A percentile compares a stretch with the other conserved stretches of the same genome.
Evolutionary conservation across 2,113 vertebrate species (phyloP).

Genomic region (Plecotus auritus): DNA sequence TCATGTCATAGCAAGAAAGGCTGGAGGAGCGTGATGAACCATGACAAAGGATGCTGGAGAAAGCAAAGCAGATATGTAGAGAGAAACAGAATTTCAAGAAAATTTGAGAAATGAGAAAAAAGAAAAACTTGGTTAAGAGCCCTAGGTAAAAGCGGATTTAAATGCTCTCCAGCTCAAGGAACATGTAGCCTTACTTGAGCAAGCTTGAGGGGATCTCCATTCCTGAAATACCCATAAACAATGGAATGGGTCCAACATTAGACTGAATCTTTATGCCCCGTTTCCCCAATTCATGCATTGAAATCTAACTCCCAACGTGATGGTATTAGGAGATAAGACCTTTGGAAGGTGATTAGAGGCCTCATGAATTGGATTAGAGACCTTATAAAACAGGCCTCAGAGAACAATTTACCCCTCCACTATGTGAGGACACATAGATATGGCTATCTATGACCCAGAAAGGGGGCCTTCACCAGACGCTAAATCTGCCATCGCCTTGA

Average conservation of each 20-base stretch:
- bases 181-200: not conserved
- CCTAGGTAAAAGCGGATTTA: not conserved
- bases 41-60: not conserved
- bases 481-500: not conserved
- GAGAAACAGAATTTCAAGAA: not conserved
- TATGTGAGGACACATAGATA: not conserved
- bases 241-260: not conserved
- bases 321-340: not conserved
- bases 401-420: not conserved
- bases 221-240: not conserved
- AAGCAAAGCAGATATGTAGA: not conserved
- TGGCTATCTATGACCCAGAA: not conserved
- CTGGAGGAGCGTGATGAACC: not conserved
- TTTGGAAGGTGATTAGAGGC: not conserved
- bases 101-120: not conserved
- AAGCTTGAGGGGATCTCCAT: not conserved
- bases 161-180: not conserved
- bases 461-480: not conserved
- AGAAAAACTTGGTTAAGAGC: not conserved
- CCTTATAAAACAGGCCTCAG: not conserved
- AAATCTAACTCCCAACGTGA: not conserved
- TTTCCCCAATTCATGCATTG: not conserved
- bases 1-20: not conserved
- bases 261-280: not conserved
- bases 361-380: not conserved